phyloP scores from a whole-genome alignment of 2,797 vertebrate genomes.

The Lagocephalus sceleratus region DNA sequence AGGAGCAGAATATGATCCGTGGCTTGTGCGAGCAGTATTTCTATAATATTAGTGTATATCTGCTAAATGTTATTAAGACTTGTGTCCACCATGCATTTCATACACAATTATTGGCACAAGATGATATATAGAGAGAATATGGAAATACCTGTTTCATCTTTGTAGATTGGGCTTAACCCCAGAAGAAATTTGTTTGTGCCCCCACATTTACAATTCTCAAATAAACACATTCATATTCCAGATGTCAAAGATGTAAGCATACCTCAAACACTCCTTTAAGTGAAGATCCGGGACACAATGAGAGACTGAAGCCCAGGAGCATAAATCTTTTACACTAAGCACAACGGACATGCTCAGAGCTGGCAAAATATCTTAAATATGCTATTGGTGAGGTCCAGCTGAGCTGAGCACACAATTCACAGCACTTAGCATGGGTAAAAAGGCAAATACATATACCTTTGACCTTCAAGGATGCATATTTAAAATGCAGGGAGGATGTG shows the following conservation, averaged over 20 bases:
- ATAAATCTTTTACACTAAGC: conserved; percentile 69
- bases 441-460: conserved; percentile 58
- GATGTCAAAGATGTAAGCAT: conserved; percentile 37
- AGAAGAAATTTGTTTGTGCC: not conserved
- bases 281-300: conserved; percentile 35
- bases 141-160: conserved; percentile 1
- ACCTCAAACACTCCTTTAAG: conserved; percentile 31
- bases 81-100: conserved; percentile 5
- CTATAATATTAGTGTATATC: conserved; percentile 32
- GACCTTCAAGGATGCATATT: conserved; percentile 46
- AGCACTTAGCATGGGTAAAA: conserved; percentile 53
- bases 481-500: conserved; percentile 16
- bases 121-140: not conserved
- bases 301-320: conserved; percentile 51
- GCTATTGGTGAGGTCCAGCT: conserved; percentile 56
- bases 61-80: conserved; percentile 15
- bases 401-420: conserved; percentile 70
- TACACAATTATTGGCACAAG: conserved; percentile 4
- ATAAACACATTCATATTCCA: conserved; percentile 20
- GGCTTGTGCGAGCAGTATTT: conserved; percentile 39
- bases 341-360: conserved; percentile 60
- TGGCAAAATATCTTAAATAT: conserved; percentile 70
- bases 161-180: conserved; percentile 7
- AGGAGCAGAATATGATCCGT: conserved; percentile 32
- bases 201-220: conserved; percentile 8